Conservation (phyloP, 2,797 vertebrate species). For the Botia kubotai region DNA sequence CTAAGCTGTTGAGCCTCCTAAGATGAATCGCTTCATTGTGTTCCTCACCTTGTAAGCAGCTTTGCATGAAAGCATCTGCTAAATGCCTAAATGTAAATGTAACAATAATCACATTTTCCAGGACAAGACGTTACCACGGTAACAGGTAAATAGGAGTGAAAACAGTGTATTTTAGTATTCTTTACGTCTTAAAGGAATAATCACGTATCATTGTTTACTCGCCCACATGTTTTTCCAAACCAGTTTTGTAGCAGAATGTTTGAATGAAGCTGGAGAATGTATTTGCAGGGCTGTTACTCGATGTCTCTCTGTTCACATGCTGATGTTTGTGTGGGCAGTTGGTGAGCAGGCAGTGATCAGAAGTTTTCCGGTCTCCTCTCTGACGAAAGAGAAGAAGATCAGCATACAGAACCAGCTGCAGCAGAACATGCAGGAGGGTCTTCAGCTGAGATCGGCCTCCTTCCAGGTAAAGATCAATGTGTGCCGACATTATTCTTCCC, state of each 20-base stretch:
- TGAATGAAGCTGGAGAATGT: neutral
- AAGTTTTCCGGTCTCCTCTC: slow-evolving; percentile 91
- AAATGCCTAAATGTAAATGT: neutral
- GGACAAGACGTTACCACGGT: neutral
- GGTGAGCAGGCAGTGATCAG: slow-evolving; percentile 94
- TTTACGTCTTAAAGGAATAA: neutral
- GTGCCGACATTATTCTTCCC: neutral
- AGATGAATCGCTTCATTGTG: no score
- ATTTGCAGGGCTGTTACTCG: neutral
- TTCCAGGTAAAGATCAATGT: slow-evolving; percentile 87
- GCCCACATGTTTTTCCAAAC: neutral
- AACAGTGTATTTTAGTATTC: neutral
- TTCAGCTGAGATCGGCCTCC: slow-evolving; percentile 92
- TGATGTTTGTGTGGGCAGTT: slow-evolving; percentile 74
- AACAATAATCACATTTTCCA: neutral
- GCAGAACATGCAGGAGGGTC: slow-evolving; percentile 94
- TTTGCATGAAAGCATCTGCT: no score
- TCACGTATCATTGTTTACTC: neutral
- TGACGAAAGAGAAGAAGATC: slow-evolving; percentile 98
- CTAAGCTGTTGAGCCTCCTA: no score
- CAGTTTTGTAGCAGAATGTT: neutral
- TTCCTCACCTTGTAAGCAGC: no score
- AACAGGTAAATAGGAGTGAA: neutral
- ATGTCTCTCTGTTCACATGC: neutral
- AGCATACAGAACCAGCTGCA: slow-evolving; percentile 95